phyloP scores from a whole-genome alignment of 1,140 invertebrate genomes.

The Chlorops oryzae region DNA sequence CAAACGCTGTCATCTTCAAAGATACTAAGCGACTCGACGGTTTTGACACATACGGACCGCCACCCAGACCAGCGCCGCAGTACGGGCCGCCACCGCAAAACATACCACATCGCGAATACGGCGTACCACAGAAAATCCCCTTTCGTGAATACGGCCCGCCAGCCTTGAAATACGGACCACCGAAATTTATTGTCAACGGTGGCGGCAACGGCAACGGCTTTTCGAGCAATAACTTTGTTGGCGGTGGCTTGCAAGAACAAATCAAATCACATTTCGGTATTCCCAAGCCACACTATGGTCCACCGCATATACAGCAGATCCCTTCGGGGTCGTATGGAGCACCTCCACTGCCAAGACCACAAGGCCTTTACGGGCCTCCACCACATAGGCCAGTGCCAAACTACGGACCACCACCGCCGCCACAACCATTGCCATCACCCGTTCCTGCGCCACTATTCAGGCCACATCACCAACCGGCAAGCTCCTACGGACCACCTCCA shows the following conservation, averaged over 20 bases:
- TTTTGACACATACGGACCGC: slow-evolving; percentile 29
- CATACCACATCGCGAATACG: slow-evolving; percentile 44
- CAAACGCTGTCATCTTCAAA: slow-evolving; percentile 31
- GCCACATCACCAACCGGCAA: slow-evolving; percentile 36
- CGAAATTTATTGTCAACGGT: slow-evolving; percentile 38
- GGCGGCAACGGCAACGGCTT: slow-evolving; percentile 32
- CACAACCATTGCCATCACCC: slow-evolving; percentile 44
- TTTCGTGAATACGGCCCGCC: slow-evolving; percentile 41
- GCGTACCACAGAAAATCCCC: slow-evolving; percentile 40
- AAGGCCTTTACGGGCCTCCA: slow-evolving; percentile 43
- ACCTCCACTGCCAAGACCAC: slow-evolving; percentile 31
- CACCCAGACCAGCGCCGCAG: slow-evolving; percentile 41
- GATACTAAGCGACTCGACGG: slow-evolving; percentile 28
- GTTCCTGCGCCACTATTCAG: slow-evolving; percentile 32
- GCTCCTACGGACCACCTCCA: slow-evolving; percentile 45
- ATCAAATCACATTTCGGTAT: slow-evolving; percentile 43
- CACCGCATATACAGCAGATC: slow-evolving; percentile 45
- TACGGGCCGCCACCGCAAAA: slow-evolving; percentile 45
- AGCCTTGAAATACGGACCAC: slow-evolving; percentile 36
- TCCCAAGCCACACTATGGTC: slow-evolving; percentile 48
- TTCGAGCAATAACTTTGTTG: slow-evolving; percentile 2
- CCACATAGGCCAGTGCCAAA: slow-evolving; percentile 39
- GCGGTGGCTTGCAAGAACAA: slow-evolving; percentile 33
- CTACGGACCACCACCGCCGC: slow-evolving; percentile 48
- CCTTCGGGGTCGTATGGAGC: slow-evolving; percentile 37